Evolutionary conservation across 2,888 invertebrate genomes (phyloP), one percentile per base, ranked within the genome.

Genomic region (Cyclophora albipunctata): DNA sequence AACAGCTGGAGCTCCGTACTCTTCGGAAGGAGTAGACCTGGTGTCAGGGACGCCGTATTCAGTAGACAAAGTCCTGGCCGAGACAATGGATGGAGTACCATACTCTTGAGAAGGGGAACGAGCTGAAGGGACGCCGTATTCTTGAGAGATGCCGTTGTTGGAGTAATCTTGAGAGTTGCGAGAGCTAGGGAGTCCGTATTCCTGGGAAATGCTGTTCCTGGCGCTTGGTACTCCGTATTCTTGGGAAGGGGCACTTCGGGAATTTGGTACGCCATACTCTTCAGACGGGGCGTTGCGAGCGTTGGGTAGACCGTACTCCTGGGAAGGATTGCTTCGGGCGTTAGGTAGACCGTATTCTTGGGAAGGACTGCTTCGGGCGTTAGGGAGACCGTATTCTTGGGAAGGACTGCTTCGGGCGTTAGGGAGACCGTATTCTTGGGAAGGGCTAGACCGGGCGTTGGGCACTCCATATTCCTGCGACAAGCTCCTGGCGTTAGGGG

Each of bases 1-100:
- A 20, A 69, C 55, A 34, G 69, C 67, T 43, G 72, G 76, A 2
- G 76, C 74, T 1, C 74, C 74, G 40, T 78, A 76, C 52, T 75
- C 69, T 56, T 75, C 71, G 0, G 78, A 76, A 2, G 59, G 59
- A 35, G 49, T 35, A 40, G 61, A 59, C 40, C 57, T 56, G 2
- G 53, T 45, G 34, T 57, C 51, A 7, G 62, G 62, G 2, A 48
- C 47, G 6, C 60, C 52, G 40, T 62, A 60, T 45, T 55, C 52
- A 20, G 54, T 53, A 34, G 58, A 51, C 5, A 51, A 20, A 46
- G 54, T 47, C 33, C 52, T 61, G 3, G 50, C 47, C 35, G 55
- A 51, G 6, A n/a, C 46, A 3, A 57, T 46, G 3, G 51, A 49
- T 37, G 62, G 58, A 33, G 51, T 45, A 2, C 53, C 52, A 42